Base-by-base conservation (phyloP, 1,140 invertebrate species). In the Daktulosphaira vitifoliae region DNA sequence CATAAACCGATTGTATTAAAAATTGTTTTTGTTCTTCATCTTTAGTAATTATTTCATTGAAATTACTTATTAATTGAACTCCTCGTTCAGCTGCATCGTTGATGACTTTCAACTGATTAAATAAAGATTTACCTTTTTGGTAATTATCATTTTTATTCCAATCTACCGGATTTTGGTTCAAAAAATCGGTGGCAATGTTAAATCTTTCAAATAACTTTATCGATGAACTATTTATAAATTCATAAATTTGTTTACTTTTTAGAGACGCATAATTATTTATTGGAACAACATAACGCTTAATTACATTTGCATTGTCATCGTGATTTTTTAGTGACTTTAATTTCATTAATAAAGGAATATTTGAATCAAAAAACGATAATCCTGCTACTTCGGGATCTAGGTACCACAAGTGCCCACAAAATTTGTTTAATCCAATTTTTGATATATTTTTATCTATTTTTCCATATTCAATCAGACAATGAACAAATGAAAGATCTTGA, bases 11-110 rank as follows among this genome's bases (percentile, higher is more conserved):
- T 37, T 65, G 62, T 16, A 65, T 48, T 13, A 65, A 38, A 29
- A 51, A 66, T 49, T 68, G 67, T 65, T 52, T 66, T 20, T 66
- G 29, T 56, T 66, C 16, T 39, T 66, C 67, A n/a, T 68, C 53
- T 18, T 49, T 68, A 13, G 65, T 66, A 8, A 68, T 18, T n/a
- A 59, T 26, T 13, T 59, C 49, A 44, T 66, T 62, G 39, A n/a
- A 68, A 37, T 66, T 46, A 29, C 18, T 46, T 13, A 68, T 39
- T 52, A 62, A 49, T 50, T 66, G 59, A 1, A 68, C 65, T 7
- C 65, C 65, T 15, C 65, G 20, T 37, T 68, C 53, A 33, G 67
- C 65, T n/a, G 52, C 54, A 48, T 68, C 65, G 44, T 66, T 68
- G 7, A 68, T 46, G 18, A 65, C 66, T 67, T 54, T 65, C 15